These are phyloP conservation scores for Periophthalmus magnuspinnatus DNA, from an alignment of 2,797 vertebrate genomes.

Conservation along the genomic window DNA sequence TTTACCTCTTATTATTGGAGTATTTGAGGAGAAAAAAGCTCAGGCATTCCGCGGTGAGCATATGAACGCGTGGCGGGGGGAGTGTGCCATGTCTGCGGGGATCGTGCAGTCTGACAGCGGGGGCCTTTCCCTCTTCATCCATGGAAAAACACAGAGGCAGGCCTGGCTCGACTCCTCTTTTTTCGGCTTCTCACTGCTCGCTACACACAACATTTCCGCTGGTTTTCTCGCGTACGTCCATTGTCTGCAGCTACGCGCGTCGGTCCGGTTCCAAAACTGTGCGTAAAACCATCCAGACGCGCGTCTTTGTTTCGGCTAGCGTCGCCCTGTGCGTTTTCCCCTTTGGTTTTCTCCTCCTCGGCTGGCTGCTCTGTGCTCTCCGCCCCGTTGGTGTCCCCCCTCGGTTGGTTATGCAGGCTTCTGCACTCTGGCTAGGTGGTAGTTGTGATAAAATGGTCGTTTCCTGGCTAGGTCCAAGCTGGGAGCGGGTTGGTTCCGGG, in stretches of 20 bases:
- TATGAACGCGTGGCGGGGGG: constrained; percentile 19
- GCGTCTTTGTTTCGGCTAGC: constrained; percentile 2
- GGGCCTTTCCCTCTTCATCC: constrained; percentile 71
- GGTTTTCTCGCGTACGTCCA: constrained; percentile 50
- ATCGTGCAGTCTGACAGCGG: constrained; percentile 64
- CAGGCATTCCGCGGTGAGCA: constrained; percentile 6
- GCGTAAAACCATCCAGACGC: constrained; percentile 3
- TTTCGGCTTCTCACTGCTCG: constrained; percentile 62
- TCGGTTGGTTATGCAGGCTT: constrained; percentile 52
- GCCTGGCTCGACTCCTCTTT: constrained; percentile 62
- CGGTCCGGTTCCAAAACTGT: constrained; percentile 3
- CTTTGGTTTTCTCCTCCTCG: constrained; percentile 37
- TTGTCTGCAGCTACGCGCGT: constrained; percentile 31
- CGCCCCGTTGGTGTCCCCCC: constrained; percentile 70
- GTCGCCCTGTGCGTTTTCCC: constrained; percentile 25
- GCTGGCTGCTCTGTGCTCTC: constrained; percentile 51
- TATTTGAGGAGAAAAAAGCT: background rate
- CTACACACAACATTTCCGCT: constrained; percentile 21
- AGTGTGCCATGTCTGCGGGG: constrained; percentile 49
- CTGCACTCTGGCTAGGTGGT: constrained; percentile 44
- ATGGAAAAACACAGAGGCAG: constrained; percentile 69
- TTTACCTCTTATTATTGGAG: constrained; percentile 38
- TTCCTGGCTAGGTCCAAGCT: constrained; percentile 71
- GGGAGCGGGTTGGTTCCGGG: constrained; percentile 78
- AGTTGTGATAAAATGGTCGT: constrained; percentile 75